phyloP scores from a whole-genome alignment of 2,797 vertebrate species.

The Coccyzus lansbergi region DNA sequence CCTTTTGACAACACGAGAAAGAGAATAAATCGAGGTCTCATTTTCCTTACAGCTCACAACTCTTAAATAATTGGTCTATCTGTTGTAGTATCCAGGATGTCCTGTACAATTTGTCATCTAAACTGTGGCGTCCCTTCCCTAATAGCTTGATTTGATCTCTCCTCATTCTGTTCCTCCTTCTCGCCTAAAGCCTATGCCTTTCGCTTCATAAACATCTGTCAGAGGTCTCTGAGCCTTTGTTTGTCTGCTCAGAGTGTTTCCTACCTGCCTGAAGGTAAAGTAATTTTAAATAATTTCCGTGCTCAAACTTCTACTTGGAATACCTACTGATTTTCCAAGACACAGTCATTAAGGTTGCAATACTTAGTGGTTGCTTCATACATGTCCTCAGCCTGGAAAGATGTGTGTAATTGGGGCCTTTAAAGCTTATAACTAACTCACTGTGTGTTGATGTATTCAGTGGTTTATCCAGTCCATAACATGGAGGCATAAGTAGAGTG shows the following conservation, averaged over 20 bases:
- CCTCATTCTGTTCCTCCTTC: neutral
- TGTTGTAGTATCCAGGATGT: neutral
- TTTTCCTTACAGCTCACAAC: neutral
- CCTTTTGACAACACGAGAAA: neutral
- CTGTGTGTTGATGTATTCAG: neutral
- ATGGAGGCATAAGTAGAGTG: slow-evolving; percentile 12
- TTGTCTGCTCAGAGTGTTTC: neutral
- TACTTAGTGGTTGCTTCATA: neutral
- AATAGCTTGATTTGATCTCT: neutral
- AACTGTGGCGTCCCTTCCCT: neutral
- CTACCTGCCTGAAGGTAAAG: neutral
- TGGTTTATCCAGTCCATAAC: neutral
- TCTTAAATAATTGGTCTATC: neutral
- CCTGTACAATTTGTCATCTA: neutral
- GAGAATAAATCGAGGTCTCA: neutral
- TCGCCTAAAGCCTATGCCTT: neutral
- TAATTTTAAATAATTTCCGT: neutral
- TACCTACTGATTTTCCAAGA: neutral
- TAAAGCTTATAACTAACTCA: neutral
- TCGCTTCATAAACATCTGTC: neutral
- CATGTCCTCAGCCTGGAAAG: neutral
- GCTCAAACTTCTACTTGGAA: neutral
- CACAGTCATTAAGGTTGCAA: neutral
- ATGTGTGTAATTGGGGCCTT: fast-evolving
- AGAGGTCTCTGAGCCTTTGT: neutral